phyloP scores from a whole-genome alignment of 2,113 vertebrate species.

The Callaeas wilsoni region DNA sequence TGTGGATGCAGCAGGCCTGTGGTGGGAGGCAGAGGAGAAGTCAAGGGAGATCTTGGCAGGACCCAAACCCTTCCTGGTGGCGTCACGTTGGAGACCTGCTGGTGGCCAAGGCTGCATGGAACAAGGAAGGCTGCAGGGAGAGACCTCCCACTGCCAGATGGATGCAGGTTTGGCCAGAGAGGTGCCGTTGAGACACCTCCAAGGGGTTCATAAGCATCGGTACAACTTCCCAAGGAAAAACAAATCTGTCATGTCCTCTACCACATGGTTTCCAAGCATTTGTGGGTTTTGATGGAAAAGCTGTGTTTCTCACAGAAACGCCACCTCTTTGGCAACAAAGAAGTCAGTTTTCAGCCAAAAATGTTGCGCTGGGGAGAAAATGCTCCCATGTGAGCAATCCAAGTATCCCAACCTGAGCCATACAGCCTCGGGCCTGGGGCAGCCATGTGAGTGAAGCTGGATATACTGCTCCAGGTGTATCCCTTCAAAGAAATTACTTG shows the following conservation, averaged over 20 bases:
- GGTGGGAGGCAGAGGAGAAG: neutral
- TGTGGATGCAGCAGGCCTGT: fast-evolving
- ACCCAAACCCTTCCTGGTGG: neutral
- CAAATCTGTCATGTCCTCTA: neutral
- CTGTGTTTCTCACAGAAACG: neutral
- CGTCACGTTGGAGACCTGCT: fast-evolving
- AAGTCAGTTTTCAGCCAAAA: neutral
- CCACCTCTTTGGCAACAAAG: neutral
- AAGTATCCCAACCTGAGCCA: neutral
- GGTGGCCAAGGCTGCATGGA: neutral
- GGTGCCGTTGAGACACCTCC: neutral
- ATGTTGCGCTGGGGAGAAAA: neutral
- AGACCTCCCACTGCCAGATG: neutral
- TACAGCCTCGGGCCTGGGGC: neutral
- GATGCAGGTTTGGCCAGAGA: neutral
- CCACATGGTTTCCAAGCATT: neutral
- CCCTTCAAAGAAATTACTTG: neutral
- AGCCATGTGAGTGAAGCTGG: neutral
- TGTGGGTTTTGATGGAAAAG: neutral
- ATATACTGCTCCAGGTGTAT: neutral
- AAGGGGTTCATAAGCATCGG: fast-evolving
- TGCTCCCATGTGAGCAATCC: neutral
- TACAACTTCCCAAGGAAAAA: neutral
- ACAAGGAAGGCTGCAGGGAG: neutral
- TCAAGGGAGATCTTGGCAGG: neutral